Evolutionary conservation across 2,797 vertebrate species (phyloP).

Genomic region (Gallirallus australis): DNA sequence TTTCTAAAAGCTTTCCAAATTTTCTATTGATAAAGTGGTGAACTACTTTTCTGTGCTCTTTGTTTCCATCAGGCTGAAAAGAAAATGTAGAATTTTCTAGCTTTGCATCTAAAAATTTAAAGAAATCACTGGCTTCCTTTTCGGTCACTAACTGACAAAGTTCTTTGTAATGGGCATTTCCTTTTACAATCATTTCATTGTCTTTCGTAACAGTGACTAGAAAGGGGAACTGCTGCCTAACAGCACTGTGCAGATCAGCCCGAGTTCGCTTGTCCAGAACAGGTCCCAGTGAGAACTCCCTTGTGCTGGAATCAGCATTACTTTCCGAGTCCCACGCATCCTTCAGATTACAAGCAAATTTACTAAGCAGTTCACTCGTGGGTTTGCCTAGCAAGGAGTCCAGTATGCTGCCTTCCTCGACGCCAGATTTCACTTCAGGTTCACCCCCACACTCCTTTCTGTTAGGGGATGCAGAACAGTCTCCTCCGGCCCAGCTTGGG

Average conservation of each 20-base stretch:
- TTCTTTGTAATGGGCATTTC: conserved; percentile 87
- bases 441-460: background rate
- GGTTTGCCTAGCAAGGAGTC: conserved; percentile 80
- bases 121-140: conserved; percentile 89
- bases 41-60: conserved; percentile 89
- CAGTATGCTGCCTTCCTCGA: conserved; percentile 7
- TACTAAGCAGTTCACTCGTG: conserved; percentile 77
- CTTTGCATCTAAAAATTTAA: conserved; percentile 92
- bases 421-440: background rate
- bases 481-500: background rate
- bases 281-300: conserved; percentile 83
- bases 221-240: conserved; percentile 90
- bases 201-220: conserved; percentile 88
- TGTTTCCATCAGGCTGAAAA: conserved; percentile 86
- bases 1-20: conserved; percentile 94
- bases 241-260: conserved; percentile 85
- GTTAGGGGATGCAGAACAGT: background rate
- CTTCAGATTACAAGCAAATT: conserved; percentile 83
- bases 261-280: conserved; percentile 86
- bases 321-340: conserved; percentile 33
- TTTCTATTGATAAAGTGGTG: conserved; percentile 91
- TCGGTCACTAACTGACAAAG: conserved; percentile 88
- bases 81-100: conserved; percentile 85
- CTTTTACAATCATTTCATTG: conserved; percentile 86
- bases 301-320: background rate